Evolutionary conservation across 2,888 invertebrate species (phyloP), one percentile per base, ranked within the genome.

Genomic region (Xanthorhoe designata): DNA sequence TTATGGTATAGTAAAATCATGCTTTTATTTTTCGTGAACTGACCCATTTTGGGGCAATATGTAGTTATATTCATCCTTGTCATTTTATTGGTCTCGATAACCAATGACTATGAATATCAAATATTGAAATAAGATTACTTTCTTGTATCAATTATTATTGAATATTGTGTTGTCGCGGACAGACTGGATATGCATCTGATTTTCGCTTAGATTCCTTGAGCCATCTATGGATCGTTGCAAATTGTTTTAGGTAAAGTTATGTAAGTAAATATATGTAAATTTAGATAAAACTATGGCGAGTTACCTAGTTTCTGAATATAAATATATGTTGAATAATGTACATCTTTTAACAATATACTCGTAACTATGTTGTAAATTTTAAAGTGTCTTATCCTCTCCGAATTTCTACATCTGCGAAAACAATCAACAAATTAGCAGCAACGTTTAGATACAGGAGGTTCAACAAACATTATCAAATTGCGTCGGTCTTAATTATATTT

Each of bases 361-460:
- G n/a, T n/a, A n/a, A n/a, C n/a, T n/a, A n/a, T n/a, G 13, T 13
- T 42, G 13, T 42, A 7, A 32, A 32, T 13, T 35, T 8, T 35
- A 35, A 35, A 9, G 9, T 42, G 38, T 63, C 57, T 52, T 62
- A 62, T 62, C 63, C 19, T n/a, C 19, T 24, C 6, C 29, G 18
- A 49, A 67, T 76, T 75, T 71, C 64, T 74, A 78, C 69, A 75
- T 78, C 70, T 51, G 24, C 32, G 76, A 62, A 55, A 70, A 75
- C 76, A 77, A 74, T 76, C 67, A 79, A 76, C 78, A 80, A 82
- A 81, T 83, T 80, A 76, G 68, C 70, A 76, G 64, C 73, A 66
- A 73, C 79, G 78, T 82, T 78, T 72, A 80, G 69, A 74, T 71
- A 68, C 73, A 66, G 19, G 29, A 61, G 10, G 72, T 71, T 72